Evolutionary conservation across 2,113 vertebrate species (phyloP), one percentile per base, ranked within the genome.

Genomic region (Crotalus horridus): DNA sequence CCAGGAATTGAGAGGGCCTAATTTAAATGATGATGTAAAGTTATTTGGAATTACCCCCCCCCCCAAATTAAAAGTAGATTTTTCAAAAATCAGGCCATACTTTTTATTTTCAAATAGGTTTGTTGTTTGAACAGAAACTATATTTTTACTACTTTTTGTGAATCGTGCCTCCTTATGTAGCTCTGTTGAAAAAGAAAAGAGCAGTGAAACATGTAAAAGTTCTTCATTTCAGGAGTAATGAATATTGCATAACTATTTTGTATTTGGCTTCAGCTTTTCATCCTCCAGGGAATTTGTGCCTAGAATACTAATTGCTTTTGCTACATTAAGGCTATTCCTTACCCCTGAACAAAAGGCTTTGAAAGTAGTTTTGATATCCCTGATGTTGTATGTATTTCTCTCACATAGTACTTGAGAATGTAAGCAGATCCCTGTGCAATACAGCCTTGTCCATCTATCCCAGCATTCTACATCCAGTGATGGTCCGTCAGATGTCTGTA

Each of bases 301-400:
- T 61, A 89, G 51, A 93, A 54, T 88, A 43, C 26, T 94, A 89
- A 94, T 96, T 95, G 88, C 0, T 9, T 58, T 81, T 89, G 2
- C 9, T 43, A 92, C 94, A 95, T 92, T 64, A 94, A 93, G 51
- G 24, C 20, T 48, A 21, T 81, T 4, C 94, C 81, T 64, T 92
- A 86, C 48, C 23, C 33, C 33, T 91, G 59, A 81, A 10, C 53
- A 61, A n/a, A 4, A 46, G 93, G 92, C 2, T 54, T 92, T 94
- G 69, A 0, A 0, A 0, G 24, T 51, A 53, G 39, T 0, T 1
- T 12, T 89, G 26, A 91, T 12, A 46, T 3, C 91, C 92, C 89
- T 93, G 48, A 53, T 0, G 4, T 7, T 3, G 46, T 0, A 10
- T 58, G 0, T n/a, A 5, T 91, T 94, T 94, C 88, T 93, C 85